Evolutionary conservation across 2,113 vertebrate genomes (phyloP), one percentile per base, ranked within the genome.

Genomic region (Sciurus niger): DNA sequence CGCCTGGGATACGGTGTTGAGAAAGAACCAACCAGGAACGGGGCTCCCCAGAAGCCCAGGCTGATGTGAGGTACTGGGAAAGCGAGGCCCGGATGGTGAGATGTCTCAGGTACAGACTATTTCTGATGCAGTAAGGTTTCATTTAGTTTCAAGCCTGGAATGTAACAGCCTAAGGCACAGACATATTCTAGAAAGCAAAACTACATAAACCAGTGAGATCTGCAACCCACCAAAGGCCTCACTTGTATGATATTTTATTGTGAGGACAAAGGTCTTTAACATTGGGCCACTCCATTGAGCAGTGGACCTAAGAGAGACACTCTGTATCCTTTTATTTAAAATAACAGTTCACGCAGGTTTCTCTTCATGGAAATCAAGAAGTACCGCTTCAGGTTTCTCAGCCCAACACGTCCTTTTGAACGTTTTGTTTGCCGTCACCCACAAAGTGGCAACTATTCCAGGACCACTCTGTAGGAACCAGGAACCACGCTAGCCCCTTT

Each of bases 1-100:
- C 74, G 53, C 17, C 91, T 91, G 94, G 82, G 97, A 95, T 98
- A 94, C 32, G 94, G 70, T 87, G 84, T 18, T 7, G 77, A 96
- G 89, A 93, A 90, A 88, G 74, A 74, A 58, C 11, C 37, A 72
- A 40, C 67, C 58, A 72, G 25, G 78, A 65, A 53, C 40, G 43
- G 58, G 90, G 60, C 25, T 90, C n/a, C 13, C 34, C 30, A 79
- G 60, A 92, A 77, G 8, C 16, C 5, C 7, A 68, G 17, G 25
- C 60, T 34, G 6, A 76, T 37, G 11, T 8, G 60, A 93, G 37
- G 9, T 68, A 43, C 24, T 53, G 48, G 70, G 53, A 58, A 84
- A 73, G 58, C 8, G 34, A 92, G 63, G 79, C 37, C 10, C 28
- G 74, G 55, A 17, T 51, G 48, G 74, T 22, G 28, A n/a, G 25